Evolutionary conservation across 2,888 invertebrate species (phyloP), one percentile per base, ranked within the genome.

Genomic region (Polia nebulosa): DNA sequence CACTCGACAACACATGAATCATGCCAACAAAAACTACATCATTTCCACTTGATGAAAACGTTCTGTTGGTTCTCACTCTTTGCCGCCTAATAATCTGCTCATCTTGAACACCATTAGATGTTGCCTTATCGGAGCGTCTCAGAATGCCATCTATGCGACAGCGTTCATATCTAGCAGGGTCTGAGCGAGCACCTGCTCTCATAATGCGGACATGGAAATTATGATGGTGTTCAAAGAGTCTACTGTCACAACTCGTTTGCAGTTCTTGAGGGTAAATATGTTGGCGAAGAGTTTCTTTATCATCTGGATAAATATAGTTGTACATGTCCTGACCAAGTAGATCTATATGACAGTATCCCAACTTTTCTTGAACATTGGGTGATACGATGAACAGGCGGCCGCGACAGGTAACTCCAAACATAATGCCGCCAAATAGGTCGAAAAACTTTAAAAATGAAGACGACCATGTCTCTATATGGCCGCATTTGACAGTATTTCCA

Each of bases 341-440:
- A 92, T 99, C 99, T 85, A 97, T 97, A 97, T 98, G 96, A 85
- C 97, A 97, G 92, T 99, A 98, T 67, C 99, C 99, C 81, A 99
- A 96, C 85, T 98, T 97, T 85, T 97, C 97, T 91, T 98, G 98
- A 34, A 99, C 97, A 82, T 97, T 98, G 61, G 97, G 97, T 36
- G 99, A 98, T 39, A 98, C 97, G 88, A 98, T 97, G 76, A 99
- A 97, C 85, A 99, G 97, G 90, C 98, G 97, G 22, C 99, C 99
- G 65, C 97, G 96, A 72, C 97, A 96, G 25, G 98, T 98, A 39
- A 98, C 95, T 25, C 98, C 97, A 74, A 99, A 92, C 91, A 99
- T 96, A 89, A 99, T 98, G 41, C 98, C 98, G 81, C 97, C 97
- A 86, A 97, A 93, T 71, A 97, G 96, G 79, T 97, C 97, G 88